Evolutionary conservation across 1,140 invertebrate species (phyloP).

Genomic region (Pachyrhynchus sulphureomaculatus): DNA sequence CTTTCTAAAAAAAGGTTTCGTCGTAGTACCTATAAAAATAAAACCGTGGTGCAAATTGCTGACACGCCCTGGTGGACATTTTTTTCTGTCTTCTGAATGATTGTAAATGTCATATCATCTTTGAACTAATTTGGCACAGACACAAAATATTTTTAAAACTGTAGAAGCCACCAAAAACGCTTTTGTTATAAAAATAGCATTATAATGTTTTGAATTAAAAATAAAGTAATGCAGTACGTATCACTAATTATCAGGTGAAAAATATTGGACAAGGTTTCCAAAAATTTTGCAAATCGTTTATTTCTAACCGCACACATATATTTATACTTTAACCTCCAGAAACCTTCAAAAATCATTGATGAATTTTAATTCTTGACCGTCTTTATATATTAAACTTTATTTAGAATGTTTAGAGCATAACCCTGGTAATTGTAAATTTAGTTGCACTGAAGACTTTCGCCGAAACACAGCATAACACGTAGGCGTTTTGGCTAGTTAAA

Average conservation of each 20-base stretch:
- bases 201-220: not conserved
- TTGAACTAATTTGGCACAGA: slow-evolving; percentile 37
- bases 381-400: no score
- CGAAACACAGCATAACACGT: no score
- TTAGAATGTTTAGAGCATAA: no score
- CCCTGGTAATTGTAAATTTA: no score
- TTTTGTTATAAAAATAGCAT: slow-evolving; percentile 19
- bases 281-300: no score
- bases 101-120: slow-evolving; percentile 37
- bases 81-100: slow-evolving; percentile 24
- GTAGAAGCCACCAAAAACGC: not conserved
- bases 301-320: no score
- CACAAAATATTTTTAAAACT: slow-evolving; percentile 26
- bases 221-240: not conserved
- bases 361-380: no score
- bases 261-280: not conserved
- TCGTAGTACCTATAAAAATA: not conserved
- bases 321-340: no score
- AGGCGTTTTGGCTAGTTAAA: no score
- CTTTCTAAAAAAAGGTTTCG: not conserved
- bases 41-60: slow-evolving; percentile 3
- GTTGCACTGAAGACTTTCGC: no score
- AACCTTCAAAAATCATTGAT: no score
- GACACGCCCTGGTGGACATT: not conserved
- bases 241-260: not conserved